Base-by-base conservation (phyloP, 1,140 invertebrate genomes). In the Cotesia vestalis region DNA sequence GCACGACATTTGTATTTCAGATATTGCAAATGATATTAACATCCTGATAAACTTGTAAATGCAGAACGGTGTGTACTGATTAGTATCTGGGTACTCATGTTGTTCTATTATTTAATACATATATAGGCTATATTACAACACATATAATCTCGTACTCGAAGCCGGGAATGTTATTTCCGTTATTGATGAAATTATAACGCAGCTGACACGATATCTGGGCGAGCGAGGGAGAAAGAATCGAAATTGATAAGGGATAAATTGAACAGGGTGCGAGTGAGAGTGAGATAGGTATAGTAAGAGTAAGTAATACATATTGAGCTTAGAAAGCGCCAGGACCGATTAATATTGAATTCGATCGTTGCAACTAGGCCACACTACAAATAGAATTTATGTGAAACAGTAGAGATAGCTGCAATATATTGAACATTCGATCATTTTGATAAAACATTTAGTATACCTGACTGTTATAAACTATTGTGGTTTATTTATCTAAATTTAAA, bases 271-370 rank as follows among this genome's bases (percentile, higher is more conserved):
- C n/a, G n/a, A 57, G 53, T 14, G 53, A 55, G 53, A 57, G 53
- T 57, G 12, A 57, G 53, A 57, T 6, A n/a, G 17, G n/a, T 57
- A 11, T 46, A 46, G 40, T 9, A 8, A 46, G 40, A 27, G 60
- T 11, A 14, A 12, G 36, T 36, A 36, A 62, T 67, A 53, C 11
- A 17, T 67, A 67, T 67, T 40, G 66, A 55, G 51, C 66, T 34
- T 46, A 67, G 66, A 67, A 67, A 67, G 66, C 66, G 27, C 51
- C 66, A 67, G 51, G 27, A 67, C 66, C 66, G 66, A 67, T 67
- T 67, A 67, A 67, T 67, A 67, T 67, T 67, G 66, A 53, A 67
- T 67, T 53, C 66, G 66, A 67, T 67, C 66, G 66, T 67, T 35
- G 66, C 51, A 67, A 67, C 46, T 67, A 67, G 66, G 66, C 51